phyloP scores from a whole-genome alignment of 2,888 invertebrate genomes.

The Melikaiella ostensackeni region DNA sequence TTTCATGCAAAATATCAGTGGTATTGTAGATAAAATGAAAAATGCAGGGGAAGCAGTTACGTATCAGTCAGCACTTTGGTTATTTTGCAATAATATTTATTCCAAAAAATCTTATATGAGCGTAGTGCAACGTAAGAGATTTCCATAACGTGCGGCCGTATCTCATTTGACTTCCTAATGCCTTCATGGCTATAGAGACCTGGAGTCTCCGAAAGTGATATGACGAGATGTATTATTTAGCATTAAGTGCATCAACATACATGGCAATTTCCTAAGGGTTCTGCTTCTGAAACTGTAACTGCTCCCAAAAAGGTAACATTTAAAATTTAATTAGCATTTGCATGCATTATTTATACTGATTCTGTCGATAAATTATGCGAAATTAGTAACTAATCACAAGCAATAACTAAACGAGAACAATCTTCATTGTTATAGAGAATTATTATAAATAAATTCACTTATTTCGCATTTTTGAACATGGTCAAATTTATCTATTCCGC shows the following conservation, averaged over 20 bases:
- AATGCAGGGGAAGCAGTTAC: neutral
- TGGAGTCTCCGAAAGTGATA: constrained; percentile 3
- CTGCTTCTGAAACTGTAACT: too few species aligned
- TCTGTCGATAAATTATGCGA: too few species aligned
- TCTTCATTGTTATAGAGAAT: too few species aligned
- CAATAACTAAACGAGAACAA: too few species aligned
- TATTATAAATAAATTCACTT: too few species aligned
- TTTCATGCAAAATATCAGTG: neutral
- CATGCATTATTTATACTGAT: neutral
- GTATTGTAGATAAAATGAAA: neutral
- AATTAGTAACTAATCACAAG: too few species aligned
- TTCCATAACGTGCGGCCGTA: constrained; percentile 1
- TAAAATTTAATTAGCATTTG: neutral
- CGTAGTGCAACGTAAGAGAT: neutral
- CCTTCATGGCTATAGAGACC: neutral
- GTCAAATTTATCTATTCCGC: too few species aligned
- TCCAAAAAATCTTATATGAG: neutral
- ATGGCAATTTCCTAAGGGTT: neutral
- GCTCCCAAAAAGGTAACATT: neutral
- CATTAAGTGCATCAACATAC: constrained; percentile 6
- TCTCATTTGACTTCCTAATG: constrained; percentile 35
- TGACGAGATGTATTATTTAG: neutral
- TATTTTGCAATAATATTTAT: constrained; percentile 29
- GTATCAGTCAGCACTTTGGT: constrained; percentile 7
- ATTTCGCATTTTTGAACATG: too few species aligned